phyloP scores from a whole-genome alignment of 2,113 vertebrate genomes.

The Neolamprologus fasciatus region DNA sequence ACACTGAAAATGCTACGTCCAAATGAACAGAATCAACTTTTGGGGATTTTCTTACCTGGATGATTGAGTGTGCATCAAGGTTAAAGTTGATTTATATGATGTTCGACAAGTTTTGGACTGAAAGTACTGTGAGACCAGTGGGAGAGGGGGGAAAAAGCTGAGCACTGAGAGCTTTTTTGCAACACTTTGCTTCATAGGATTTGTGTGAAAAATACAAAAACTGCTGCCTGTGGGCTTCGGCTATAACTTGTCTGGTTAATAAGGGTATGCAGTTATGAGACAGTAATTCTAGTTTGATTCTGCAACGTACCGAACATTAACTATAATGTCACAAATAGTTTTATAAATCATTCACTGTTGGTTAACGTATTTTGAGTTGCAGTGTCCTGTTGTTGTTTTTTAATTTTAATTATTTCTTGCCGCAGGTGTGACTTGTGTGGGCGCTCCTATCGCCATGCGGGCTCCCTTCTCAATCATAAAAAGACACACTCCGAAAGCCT shows the following conservation, averaged over 20 bases:
- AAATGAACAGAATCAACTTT: background rate
- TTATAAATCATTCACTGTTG: background rate
- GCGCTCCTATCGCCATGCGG: conserved; percentile 77
- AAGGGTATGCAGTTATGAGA: background rate
- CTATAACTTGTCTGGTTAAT: background rate
- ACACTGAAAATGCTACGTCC: background rate
- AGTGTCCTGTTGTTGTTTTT: background rate
- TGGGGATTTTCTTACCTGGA: background rate
- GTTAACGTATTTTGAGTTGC: background rate
- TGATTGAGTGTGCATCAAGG: background rate
- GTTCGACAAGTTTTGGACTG: background rate
- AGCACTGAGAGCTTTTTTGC: background rate
- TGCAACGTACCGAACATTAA: background rate
- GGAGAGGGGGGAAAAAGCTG: background rate
- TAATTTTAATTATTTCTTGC: background rate
- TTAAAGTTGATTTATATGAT: background rate
- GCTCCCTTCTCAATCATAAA: conserved; percentile 80
- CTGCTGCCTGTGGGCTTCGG: background rate
- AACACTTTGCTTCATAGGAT: background rate
- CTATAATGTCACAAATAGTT: background rate
- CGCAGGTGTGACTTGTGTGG: conserved; percentile 80
- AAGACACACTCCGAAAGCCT: conserved; percentile 75
- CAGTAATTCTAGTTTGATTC: background rate
- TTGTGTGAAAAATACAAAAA: background rate
- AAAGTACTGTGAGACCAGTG: background rate